Percentiles rank a stretch among this genome's conserved stretches.
phyloP scores from a whole-genome alignment of 1,140 invertebrate genomes.

The Drosophila ercepeae region DNA sequence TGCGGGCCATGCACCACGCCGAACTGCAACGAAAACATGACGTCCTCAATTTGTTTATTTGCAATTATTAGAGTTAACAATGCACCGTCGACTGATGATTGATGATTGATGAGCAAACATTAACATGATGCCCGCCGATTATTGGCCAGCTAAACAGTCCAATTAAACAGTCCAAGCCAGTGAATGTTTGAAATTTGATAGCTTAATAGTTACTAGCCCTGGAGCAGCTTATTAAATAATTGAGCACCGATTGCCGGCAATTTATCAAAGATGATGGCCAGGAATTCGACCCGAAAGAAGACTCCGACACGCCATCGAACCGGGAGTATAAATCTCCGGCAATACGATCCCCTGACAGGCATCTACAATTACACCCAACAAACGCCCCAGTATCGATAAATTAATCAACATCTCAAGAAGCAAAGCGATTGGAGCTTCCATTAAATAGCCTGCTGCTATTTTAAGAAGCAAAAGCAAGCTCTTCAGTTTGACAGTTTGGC shows the following conservation, averaged over 20 bases:
- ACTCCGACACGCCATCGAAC: constrained; percentile 25
- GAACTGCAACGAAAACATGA: constrained; percentile 35
- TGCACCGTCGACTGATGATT: constrained; percentile 33
- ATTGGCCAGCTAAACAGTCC: constrained; percentile 5
- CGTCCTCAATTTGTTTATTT: constrained; percentile 38
- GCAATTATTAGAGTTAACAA: constrained; percentile 55
- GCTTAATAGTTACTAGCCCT: constrained; percentile 18
- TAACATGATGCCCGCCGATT: constrained; percentile 6
- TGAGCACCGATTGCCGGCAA: constrained; percentile 64
- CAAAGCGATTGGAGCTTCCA: constrained; percentile 22
- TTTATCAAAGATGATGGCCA: constrained; percentile 75
- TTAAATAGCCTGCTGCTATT: constrained; percentile 31
- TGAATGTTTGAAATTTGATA: constrained; percentile 51
- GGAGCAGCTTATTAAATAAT: constrained; percentile 71
- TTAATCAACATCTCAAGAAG: constrained; percentile 59
- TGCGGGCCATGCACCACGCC: neutral
- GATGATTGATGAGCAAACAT: constrained; percentile 17
- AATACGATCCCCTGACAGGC: constrained; percentile 72
- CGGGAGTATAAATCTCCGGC: constrained; percentile 67
- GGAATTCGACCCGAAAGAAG: constrained; percentile 1
- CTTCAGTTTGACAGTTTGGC: neutral
- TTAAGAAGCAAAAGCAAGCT: constrained; percentile 26
- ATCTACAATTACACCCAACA: constrained; percentile 66
- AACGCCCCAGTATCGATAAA: constrained; percentile 55
- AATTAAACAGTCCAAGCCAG: constrained; percentile 44